Conservation (phyloP, 2,113 vertebrate genomes). For the Isurus oxyrinchus region DNA sequence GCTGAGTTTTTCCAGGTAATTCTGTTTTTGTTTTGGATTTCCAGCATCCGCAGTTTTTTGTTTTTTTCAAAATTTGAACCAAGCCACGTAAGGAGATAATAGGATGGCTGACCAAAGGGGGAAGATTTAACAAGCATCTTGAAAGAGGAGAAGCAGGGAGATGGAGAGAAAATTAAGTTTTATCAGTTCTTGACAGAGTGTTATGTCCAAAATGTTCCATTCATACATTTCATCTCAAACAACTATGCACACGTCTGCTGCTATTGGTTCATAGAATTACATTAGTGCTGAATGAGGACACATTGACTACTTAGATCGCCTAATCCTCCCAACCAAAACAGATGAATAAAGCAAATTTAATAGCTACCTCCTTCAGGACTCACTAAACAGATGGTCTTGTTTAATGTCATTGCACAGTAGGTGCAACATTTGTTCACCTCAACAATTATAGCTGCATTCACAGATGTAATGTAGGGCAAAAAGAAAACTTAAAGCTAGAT, state of each 20-base stretch:
- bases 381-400: constrained; percentile 8
- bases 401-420: constrained; percentile 23
- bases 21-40: too few relatives aligned
- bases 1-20: too few relatives aligned
- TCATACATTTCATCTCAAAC: not conserved
- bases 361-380: not conserved
- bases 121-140: not conserved
- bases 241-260: too few relatives aligned
- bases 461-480: not conserved
- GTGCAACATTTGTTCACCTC: constrained; percentile 29
- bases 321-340: not conserved
- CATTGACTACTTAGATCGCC: not conserved
- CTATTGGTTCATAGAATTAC: not conserved
- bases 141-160: not conserved
- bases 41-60: too few relatives aligned
- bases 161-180: not conserved
- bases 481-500: not conserved
- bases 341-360: constrained; percentile 23
- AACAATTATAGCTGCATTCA: not conserved
- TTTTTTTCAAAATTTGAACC: too few relatives aligned
- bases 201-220: not conserved
- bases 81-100: not conserved
- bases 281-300: constrained; percentile 12
- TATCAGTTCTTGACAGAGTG: not conserved
- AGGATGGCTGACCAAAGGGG: not conserved